These are phyloP conservation scores for Tokudaia muenninki DNA, from an alignment of 2,797 vertebrate species.

Conservation along the genomic window DNA sequence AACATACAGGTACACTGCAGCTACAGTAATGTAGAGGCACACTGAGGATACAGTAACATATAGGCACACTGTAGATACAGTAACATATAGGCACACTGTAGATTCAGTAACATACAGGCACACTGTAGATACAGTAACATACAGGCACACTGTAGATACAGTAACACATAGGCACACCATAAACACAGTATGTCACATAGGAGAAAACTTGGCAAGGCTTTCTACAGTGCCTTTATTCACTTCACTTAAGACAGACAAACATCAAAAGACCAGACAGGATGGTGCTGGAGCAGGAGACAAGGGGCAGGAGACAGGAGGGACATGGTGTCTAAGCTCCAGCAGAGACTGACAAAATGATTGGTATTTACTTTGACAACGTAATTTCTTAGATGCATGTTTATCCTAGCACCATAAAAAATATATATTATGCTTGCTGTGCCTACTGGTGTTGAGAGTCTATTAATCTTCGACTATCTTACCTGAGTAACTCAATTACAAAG, in stretches of 20 bases:
- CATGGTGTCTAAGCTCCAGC: neutral
- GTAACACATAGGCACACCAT: neutral
- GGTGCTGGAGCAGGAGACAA: neutral
- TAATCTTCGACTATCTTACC: conserved; percentile 23
- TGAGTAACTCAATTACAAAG: conserved; percentile 36
- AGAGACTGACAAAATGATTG: neutral
- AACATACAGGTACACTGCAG: neutral
- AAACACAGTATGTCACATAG: neutral
- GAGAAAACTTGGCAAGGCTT: neutral
- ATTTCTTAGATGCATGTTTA: conserved; percentile 1
- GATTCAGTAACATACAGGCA: neutral
- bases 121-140: neutral
- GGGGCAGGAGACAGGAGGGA: neutral
- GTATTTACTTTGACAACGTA: neutral
- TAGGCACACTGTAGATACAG: neutral
- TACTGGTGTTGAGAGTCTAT: conserved; percentile 3
- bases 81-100: neutral
- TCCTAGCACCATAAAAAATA: neutral
- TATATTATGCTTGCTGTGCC: neutral
- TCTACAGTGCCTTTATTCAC: conserved; percentile 2
- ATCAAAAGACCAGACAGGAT: neutral
- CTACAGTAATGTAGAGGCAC: neutral
- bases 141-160: neutral
- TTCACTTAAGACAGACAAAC: neutral
- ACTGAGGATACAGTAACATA: neutral